Evolutionary conservation across 2,888 invertebrate genomes (phyloP), one percentile per base, ranked within the genome.

Genomic region (Nemurella pictetii): DNA sequence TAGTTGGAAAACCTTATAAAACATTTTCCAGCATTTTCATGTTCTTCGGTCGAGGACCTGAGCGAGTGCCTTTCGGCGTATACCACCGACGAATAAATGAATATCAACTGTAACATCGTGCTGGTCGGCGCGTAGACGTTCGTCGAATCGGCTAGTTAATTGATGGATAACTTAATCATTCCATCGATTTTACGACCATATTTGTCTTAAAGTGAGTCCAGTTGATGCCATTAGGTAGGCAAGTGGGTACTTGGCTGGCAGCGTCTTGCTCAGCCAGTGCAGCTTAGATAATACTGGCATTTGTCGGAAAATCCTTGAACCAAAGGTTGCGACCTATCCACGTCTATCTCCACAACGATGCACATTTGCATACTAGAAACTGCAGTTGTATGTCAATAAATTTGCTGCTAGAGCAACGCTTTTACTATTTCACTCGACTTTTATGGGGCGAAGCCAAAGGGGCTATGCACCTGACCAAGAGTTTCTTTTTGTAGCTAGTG

Each of bases 111-210:
- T 55, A 55, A 55, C 55, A 55, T 55, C 55, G 55, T 55, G 15
- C n/a, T n/a, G n/a, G n/a, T n/a, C n/a, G n/a, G n/a, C n/a, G n/a
- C n/a, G n/a, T n/a, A n/a, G n/a, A n/a, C 55, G 55, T 12, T 55
- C 55, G 9, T 3, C 55, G 55, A 55, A 55, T 55, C 9, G 26
- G 80, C 25, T 36, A 81, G 80, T 35, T 81, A n/a, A 35, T 36
- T 25, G 80, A 35, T 36, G 36, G 32, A 81, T 81, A 25, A 81
- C 80, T 32, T 26, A 5, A 81, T 81, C 36, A 36, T 36, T 81
- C 35, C 80, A 35, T 32, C 35, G 4, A 35, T 36, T n/a, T 36
- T 35, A 26, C 32, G 32, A 81, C 80, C 80, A 81, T 81, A 81
- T 35, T 81, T n/a, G 80, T 81, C n/a, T 81, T 3, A 36, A 15